Conservation (phyloP, 2,113 vertebrate genomes). For the Dicaeum eximium region DNA sequence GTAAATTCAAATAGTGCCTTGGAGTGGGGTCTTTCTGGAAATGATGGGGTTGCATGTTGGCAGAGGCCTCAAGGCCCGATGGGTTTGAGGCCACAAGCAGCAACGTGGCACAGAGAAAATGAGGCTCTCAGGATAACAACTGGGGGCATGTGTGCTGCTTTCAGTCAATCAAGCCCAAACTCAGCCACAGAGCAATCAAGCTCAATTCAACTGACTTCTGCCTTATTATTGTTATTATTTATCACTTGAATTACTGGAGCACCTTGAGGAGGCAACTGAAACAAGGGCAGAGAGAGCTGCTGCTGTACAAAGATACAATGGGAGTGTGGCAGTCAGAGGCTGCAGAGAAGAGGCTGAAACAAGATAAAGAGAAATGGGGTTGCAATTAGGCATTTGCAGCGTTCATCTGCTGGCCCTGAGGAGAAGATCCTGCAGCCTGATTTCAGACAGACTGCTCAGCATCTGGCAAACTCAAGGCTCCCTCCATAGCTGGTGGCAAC, state of each 20-base stretch:
- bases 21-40: constrained; percentile 20
- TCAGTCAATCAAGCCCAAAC: constrained; percentile 57
- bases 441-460: background rate
- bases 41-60: background rate
- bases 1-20: background rate
- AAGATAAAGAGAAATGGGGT: background rate
- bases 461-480: background rate
- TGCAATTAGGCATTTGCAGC: background rate
- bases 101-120: background rate
- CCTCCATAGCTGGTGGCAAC: background rate
- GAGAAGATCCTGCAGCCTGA: background rate
- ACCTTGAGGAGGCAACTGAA: constrained; percentile 52
- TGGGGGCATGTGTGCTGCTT: background rate
- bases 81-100: background rate
- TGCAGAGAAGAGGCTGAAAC: background rate
- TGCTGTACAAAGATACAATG: background rate
- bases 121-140: constrained; percentile 40
- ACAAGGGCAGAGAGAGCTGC: background rate
- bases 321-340: background rate
- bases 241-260: constrained; percentile 56
- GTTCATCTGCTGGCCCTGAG: background rate
- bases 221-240: constrained; percentile 66
- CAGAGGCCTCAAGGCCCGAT: background rate
- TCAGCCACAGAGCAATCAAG: constrained; percentile 48
- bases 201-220: constrained; percentile 48